Conservation (phyloP, 2,113 vertebrate species). For the Hyla sarda region DNA sequence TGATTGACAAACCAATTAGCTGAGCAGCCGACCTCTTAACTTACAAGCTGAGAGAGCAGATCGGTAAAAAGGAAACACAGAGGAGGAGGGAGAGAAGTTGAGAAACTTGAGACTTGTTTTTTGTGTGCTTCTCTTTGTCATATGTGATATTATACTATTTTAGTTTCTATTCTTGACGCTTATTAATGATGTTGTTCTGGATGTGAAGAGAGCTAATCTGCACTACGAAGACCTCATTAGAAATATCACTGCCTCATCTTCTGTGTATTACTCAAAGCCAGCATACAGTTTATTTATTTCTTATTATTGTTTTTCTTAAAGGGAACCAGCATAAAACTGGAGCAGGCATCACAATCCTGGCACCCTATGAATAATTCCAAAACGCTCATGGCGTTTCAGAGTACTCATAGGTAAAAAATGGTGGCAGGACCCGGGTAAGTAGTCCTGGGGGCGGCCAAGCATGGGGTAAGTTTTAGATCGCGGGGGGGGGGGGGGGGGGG, state of each 20-base stretch:
- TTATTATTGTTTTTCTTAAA: background rate
- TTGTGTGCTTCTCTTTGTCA: background rate
- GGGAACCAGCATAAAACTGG: too few relatives aligned
- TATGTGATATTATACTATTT: conserved; percentile 13
- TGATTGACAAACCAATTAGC: conserved; percentile 15
- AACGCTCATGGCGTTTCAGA: too few relatives aligned
- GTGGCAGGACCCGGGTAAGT: too few relatives aligned
- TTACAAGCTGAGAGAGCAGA: background rate
- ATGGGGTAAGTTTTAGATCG: too few relatives aligned
- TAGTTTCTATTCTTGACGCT: background rate
- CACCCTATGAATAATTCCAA: too few relatives aligned
- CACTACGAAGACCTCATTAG: background rate
- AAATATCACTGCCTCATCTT: background rate
- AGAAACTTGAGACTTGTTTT: background rate
- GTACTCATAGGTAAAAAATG: too few relatives aligned
- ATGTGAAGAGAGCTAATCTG: background rate
- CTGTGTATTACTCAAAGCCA: background rate
- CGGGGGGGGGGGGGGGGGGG: too few relatives aligned
- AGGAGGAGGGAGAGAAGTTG: background rate
- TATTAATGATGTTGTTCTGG: background rate
- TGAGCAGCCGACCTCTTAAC: background rate
- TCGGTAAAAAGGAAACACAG: background rate
- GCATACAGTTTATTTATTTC: background rate
- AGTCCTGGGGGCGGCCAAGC: too few relatives aligned
- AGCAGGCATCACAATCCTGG: too few relatives aligned